A percentile compares a stretch with the other conserved stretches of the same genome.
Evolutionary conservation across 2,797 vertebrate genomes (phyloP).

Genomic region (Apogon hyalosoma): DNA sequence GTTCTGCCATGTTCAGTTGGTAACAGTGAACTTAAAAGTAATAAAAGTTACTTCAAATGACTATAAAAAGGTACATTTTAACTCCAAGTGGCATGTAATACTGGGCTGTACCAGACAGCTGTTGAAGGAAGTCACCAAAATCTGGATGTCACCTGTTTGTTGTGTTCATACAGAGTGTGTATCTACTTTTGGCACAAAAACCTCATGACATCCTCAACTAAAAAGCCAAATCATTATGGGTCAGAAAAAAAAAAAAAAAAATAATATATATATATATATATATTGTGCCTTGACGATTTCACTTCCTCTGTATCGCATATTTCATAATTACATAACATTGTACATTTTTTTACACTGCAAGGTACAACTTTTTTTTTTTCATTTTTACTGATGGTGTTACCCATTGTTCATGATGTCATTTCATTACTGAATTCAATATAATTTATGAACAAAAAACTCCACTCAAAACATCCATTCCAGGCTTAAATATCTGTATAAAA

Average conservation of each 20-base stretch:
- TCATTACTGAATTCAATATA: constrained; percentile 58
- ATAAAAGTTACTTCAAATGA: constrained; percentile 49
- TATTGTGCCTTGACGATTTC: constrained; percentile 17
- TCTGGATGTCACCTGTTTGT: constrained; percentile 13
- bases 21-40: constrained; percentile 48
- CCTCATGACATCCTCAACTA: constrained; percentile 29
- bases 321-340: constrained; percentile 53
- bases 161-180: constrained; percentile 8
- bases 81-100: constrained; percentile 26
- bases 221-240: constrained; percentile 7
- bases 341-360: constrained; percentile 68
- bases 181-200: constrained; percentile 38
- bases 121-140: constrained; percentile 39
- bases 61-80: constrained; percentile 25
- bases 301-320: constrained; percentile 48
- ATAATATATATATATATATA: background rate
- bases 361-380: constrained; percentile 51
- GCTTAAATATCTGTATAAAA: constrained; percentile 76
- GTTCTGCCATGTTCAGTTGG: constrained; percentile 16
- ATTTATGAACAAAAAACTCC: constrained; percentile 64
- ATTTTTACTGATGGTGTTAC: constrained; percentile 40
- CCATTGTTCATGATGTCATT: constrained; percentile 59
- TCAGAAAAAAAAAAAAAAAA: too few species aligned
- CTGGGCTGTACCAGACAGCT: constrained; percentile 84
- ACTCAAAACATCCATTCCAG: constrained; percentile 71